Evolutionary conservation across 2,888 invertebrate genomes (phyloP), one percentile per base, ranked within the genome.

Genomic region (Pemphredon lugubris): DNA sequence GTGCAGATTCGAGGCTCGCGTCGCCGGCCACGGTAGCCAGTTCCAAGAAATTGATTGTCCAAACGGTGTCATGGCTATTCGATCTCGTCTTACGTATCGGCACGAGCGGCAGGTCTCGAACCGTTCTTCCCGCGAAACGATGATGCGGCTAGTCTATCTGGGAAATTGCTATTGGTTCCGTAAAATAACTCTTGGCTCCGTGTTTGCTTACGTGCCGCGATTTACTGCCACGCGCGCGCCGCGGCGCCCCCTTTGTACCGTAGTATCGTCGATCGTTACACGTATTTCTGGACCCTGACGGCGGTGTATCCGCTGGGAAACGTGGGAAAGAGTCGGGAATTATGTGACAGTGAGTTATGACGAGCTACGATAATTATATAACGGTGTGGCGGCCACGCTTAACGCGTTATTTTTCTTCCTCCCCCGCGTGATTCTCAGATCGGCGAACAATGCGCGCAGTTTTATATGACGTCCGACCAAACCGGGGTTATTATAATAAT

Each of bases 191-290:
- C 14, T 11, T 11, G 26, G 2, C 6, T 44, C n/a, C 9, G n/a
- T 13, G 26, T 14, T 47, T 16, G 48, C 47, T 14, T 30, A n/a
- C 50, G 34, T 18, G 20, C 16, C n/a, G 47, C 26, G 21, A 63
- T 53, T 53, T 53, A 16, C 53, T 13, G 42, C 11, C n/a, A 16
- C 18, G 2, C 20, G 11, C 26, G n/a, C n/a, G n/a, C n/a, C n/a
- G n/a, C n/a, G n/a, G n/a, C n/a, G n/a, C n/a, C n/a, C 18, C 11
- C 50, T 40, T 20, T 30, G 21, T 7, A 50, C 20, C 20, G 14
- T 18, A 39, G 18, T 47, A 58, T 47, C 23, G 34, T 34, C 34
- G 39, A 34, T 50, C 59, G 50, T 51, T 40, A 42, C 11, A n/a
- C 21, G 20, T 30, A 30, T n/a, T n/a, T 1, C n/a, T 11, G 39